A percentile compares a stretch with the other conserved stretches of the same genome.
phyloP scores from a whole-genome alignment of 2,888 invertebrate species.

The Tetheella fluctuosa region DNA sequence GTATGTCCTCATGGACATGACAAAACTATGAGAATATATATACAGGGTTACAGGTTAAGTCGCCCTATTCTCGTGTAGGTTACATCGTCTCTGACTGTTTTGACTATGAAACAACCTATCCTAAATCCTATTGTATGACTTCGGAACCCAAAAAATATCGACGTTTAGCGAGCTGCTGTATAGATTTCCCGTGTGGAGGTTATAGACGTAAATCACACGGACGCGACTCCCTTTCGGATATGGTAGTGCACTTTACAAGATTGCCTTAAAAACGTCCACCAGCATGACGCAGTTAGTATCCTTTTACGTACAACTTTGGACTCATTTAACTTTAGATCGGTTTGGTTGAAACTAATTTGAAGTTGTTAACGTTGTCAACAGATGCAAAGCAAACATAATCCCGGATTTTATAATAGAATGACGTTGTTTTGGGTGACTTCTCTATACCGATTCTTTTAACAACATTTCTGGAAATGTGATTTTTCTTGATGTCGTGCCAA shows the following conservation, averaged over 20 bases:
- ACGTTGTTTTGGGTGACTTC: not conserved
- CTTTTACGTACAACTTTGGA: conserved; percentile 24
- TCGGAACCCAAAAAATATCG: conserved; percentile 14
- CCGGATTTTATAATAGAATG: not conserved
- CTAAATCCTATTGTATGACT: too few relatives aligned
- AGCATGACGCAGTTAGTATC: not conserved
- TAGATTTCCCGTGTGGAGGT: conserved; percentile 33
- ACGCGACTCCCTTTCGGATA: conserved; percentile 45
- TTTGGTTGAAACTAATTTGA: conserved; percentile 40
- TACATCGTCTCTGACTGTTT: too few relatives aligned
- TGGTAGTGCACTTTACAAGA: conserved; percentile 51
- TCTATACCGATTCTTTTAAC: not conserved
- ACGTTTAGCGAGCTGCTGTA: not conserved
- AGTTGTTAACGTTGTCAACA: conserved; percentile 30
- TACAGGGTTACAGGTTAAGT: too few relatives aligned
- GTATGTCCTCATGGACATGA: too few relatives aligned
- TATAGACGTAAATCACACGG: conserved; percentile 50
- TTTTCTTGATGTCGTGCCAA: conserved; percentile 25
- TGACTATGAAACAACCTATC: too few relatives aligned
- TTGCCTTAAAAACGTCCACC: conserved; percentile 37
- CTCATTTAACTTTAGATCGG: conserved; percentile 36
- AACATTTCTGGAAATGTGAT: not conserved
- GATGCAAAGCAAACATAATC: not conserved
- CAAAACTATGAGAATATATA: too few relatives aligned
- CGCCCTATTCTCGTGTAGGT: too few relatives aligned